phyloP scores from a whole-genome alignment of 2,888 invertebrate species.

The Petrolisthes manimaculis region DNA sequence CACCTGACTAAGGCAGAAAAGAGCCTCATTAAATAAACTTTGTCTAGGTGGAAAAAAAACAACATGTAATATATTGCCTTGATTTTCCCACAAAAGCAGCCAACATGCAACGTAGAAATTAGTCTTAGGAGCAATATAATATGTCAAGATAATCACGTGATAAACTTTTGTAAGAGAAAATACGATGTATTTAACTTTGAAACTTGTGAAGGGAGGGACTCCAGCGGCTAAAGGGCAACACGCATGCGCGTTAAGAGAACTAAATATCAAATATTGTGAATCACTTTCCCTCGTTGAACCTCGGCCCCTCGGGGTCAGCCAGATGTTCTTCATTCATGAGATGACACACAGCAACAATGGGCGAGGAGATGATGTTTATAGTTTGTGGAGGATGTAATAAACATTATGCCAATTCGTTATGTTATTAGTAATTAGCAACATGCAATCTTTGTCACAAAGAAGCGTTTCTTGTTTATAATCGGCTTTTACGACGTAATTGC shows the following conservation, averaged over 20 bases:
- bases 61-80: neutral
- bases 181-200: neutral
- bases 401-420: too few species aligned
- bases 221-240: neutral
- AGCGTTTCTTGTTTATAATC: too few species aligned
- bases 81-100: neutral
- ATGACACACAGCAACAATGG: neutral
- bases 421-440: too few species aligned
- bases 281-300: conserved; percentile 4
- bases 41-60: neutral
- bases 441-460: too few species aligned
- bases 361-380: too few species aligned
- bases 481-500: too few species aligned
- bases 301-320: neutral
- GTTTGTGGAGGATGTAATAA: too few species aligned
- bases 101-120: neutral
- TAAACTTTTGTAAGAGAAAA: neutral
- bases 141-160: neutral
- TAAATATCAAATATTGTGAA: conserved; percentile 4
- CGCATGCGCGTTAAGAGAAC: neutral
- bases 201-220: neutral
- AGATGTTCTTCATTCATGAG: conserved; percentile 5
- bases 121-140: neutral
- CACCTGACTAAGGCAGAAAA: conserved; percentile 16
- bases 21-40: conserved; percentile 20